Conservation (phyloP, 2,888 invertebrate species). For the Pterobdella sp. region DNA sequence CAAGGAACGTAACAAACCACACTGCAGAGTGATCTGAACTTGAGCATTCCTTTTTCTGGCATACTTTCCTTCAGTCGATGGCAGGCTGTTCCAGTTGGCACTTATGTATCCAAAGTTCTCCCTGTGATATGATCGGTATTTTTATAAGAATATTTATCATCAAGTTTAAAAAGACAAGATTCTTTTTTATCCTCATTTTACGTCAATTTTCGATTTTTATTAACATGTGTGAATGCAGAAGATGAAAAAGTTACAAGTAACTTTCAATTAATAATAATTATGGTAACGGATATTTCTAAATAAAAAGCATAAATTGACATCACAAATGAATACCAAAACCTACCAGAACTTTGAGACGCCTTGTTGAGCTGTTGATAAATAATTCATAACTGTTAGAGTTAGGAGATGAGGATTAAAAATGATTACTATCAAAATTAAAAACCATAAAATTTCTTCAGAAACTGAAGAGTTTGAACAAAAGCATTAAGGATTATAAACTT, state of each 20-base stretch:
- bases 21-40: constrained; percentile 50
- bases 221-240: too few species aligned
- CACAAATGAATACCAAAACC: constrained; percentile 33
- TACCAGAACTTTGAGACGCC: constrained; percentile 49
- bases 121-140: constrained; percentile 40
- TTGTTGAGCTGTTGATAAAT: constrained; percentile 43
- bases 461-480: not conserved
- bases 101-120: constrained; percentile 51
- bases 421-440: too few species aligned
- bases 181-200: too few species aligned
- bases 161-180: too few species aligned
- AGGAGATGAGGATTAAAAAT: too few species aligned
- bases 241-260: too few species aligned
- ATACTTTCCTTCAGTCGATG: constrained; percentile 49
- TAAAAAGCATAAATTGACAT: not conserved
- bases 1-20: constrained; percentile 46
- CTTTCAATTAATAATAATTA: not conserved
- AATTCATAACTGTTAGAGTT: not conserved
- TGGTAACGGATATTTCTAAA: not conserved
- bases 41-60: constrained; percentile 49
- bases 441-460: not conserved
- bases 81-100: constrained; percentile 48
- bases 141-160: too few species aligned
- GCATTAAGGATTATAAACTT: too few species aligned
- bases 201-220: too few species aligned